Evolutionary conservation across 2,888 invertebrate genomes (phyloP).

Genomic region (Trimorus sp.): DNA sequence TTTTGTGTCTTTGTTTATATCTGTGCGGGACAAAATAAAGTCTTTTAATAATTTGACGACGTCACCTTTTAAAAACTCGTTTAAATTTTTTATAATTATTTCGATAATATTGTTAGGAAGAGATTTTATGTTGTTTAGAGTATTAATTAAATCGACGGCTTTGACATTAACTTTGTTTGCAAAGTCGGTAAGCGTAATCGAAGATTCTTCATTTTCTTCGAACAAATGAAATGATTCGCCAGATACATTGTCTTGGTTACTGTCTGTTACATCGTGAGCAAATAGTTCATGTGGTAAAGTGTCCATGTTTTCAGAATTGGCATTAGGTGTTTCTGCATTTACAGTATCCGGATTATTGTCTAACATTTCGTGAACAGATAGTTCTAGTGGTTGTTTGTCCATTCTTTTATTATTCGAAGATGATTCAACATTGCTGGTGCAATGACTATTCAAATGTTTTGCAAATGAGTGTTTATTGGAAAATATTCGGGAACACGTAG

Average conservation of each 20-base stretch:
- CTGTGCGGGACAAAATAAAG: background rate
- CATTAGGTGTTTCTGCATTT: no score
- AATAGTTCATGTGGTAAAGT: no score
- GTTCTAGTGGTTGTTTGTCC: no score
- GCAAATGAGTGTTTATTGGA: constrained; percentile 3
- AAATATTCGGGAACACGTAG: background rate
- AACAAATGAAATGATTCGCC: background rate
- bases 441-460: constrained; percentile 5
- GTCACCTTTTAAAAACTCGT: background rate
- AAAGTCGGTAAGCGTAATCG: background rate
- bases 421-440: background rate
- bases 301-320: no score
- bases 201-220: background rate
- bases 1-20: background rate
- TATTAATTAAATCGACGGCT: background rate
- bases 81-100: background rate
- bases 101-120: background rate
- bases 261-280: no score
- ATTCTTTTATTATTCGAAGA: background rate
- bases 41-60: background rate
- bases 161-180: background rate
- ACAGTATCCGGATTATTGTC: no score
- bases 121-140: background rate
- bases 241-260: background rate
- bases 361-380: no score